Evolutionary conservation across 1,140 invertebrate genomes (phyloP), one percentile per base, ranked within the genome.

Genomic region (Mamestra configurata): DNA sequence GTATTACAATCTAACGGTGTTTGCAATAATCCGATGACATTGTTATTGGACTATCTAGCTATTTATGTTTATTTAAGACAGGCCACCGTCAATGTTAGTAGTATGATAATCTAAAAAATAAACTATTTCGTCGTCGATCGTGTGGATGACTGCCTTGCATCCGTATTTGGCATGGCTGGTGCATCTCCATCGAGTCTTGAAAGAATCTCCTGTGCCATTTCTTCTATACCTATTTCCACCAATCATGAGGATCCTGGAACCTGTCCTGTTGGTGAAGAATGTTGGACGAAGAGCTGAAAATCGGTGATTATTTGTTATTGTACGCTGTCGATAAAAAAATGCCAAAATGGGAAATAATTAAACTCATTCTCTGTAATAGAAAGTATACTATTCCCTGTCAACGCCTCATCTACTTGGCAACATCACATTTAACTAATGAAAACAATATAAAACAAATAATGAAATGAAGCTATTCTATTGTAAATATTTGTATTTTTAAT

Each of bases 111-210:
- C 70, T 20, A 20, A 79, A n/a, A 84, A 78, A 49, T 80, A 82
- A 1, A 83, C 73, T n/a, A 86, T 82, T 24, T 77, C 24, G 18
- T 85, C 76, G 0, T 88, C 61, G 0, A 91, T 24, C 0, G 93
- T 92, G 57, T 92, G 88, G 0, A 92, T 81, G 6, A 84, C 64
- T 0, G 92, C 88, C 55, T 82, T 88, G 70, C 91, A 94, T 3
- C 86, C 79, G 68, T 81, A 88, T 13, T 79, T 85, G 27, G 86
- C 84, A 70, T 94, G 93, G 5, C 85, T 79, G 0, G 90, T 87
- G 53, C 93, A 94, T 3, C 90, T 51, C 88, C 88, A 89, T 0
- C 84, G n/a, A 0, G 73, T 64, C 24, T 79, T 82, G n/a, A 0
- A 20, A n/a, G 70, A 37, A 6, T 51, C 53, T 13, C 76, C 68